Evolutionary conservation across 2,888 invertebrate genomes (phyloP), one percentile per base, ranked within the genome.

Genomic region (Gerris lacustris): DNA sequence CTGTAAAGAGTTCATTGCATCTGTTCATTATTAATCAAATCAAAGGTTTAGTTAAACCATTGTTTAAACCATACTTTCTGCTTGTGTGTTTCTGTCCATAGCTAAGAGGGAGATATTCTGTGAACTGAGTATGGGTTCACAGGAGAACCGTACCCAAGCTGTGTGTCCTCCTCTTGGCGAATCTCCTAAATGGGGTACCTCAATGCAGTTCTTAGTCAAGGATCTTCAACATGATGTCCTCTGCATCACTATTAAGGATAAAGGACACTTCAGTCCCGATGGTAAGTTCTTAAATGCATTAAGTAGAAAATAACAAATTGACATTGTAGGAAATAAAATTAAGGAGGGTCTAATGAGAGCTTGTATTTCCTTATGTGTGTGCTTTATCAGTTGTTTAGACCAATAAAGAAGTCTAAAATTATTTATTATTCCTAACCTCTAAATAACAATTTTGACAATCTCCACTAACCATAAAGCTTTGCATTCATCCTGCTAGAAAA

Each of bases 181-280:
- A 9, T 84, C 84, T 77, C 86, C 89, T 11, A 82, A 87, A 72
- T 90, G 90, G 89, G 88, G 90, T 79, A 83, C 86, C 70, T 86
- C 87, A 67, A 90, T 90, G 89, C 90, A 90, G 80, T 90, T 90
- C 79, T 85, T 87, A 73, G 84, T 90, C 67, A 85, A 86, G 77
- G 87, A 89, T 78, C 79, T 89, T 5, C 79, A 85, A 67, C 85
- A 87, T 77, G 90, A 90, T 78, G 85, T 87, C 43, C 81, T 90
- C 11, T 87, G 86, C 76, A 84, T 90, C 74, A 86, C 87, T 9
- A 88, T 89, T 44, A 87, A 86, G 76, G 88, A 89, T 77, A 84
- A 87, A 78, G 88, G 88, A 76, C 83, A 86, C 70, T 90, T 87
- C 78, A 86, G 86, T 72, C 89, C 89, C 11, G 88, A 90, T 80